A percentile compares a stretch with the other conserved stretches of the same genome.
Conservation (phyloP, 1,140 invertebrate genomes). For the Drosophila sp. region DNA sequence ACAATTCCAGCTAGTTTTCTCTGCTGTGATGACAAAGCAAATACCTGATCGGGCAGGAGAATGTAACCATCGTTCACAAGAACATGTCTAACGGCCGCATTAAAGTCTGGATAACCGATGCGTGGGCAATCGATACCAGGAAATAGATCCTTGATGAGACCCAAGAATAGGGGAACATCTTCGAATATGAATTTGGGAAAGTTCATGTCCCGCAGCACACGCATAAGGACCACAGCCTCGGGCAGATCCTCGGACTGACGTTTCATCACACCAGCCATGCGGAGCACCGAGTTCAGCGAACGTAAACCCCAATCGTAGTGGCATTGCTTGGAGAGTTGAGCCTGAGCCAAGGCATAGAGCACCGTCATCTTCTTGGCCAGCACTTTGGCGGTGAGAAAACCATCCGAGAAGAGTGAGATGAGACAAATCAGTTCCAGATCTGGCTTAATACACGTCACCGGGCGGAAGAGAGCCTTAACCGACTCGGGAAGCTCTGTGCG, state of each 20-base stretch:
- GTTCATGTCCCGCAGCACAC: slow-evolving; percentile 95
- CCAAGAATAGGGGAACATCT: slow-evolving; percentile 94
- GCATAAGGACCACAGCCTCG: slow-evolving; percentile 94
- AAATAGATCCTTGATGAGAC: slow-evolving; percentile 94
- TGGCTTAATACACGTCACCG: slow-evolving; percentile 94
- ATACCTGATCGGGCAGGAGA: slow-evolving; percentile 90
- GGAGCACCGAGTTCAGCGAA: slow-evolving; percentile 93
- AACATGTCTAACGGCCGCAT: slow-evolving; percentile 88
- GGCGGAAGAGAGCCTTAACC: slow-evolving; percentile 94
- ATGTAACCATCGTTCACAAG: slow-evolving; percentile 88
- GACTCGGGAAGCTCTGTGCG: slow-evolving; percentile 95
- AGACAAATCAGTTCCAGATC: slow-evolving; percentile 95
- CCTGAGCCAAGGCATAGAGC: slow-evolving; percentile 91
- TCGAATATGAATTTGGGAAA: slow-evolving; percentile 95
- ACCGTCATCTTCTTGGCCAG: slow-evolving; percentile 97
- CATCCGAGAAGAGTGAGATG: slow-evolving; percentile 95
- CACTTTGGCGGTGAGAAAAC: slow-evolving; percentile 92
- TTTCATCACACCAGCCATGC: slow-evolving; percentile 94
- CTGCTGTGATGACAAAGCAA: slow-evolving; percentile 51
- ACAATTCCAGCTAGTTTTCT: slow-evolving; percentile 29
- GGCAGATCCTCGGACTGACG: slow-evolving; percentile 89
- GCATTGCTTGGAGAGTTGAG: slow-evolving; percentile 95
- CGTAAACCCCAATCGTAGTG: slow-evolving; percentile 97
- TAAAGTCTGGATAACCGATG: slow-evolving; percentile 93
- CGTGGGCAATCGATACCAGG: slow-evolving; percentile 93